Percentiles rank a stretch among this genome's conserved stretches.
These are phyloP conservation scores for Drosophila kurseongensis DNA, from an alignment of 1,140 invertebrate genomes.

Conservation along the genomic window DNA sequence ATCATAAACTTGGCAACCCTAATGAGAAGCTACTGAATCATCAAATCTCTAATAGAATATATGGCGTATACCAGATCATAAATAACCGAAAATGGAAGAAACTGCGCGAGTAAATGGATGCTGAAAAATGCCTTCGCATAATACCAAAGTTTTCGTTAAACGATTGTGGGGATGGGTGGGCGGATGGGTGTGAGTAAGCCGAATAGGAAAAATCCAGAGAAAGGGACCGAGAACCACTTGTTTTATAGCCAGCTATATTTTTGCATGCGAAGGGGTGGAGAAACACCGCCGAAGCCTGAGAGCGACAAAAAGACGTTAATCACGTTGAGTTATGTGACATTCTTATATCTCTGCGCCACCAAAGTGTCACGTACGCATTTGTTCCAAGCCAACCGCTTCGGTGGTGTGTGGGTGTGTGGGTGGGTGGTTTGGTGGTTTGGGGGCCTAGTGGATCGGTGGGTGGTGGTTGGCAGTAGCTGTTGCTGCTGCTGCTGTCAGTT, in stretches of 20 bases:
- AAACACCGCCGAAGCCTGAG: conserved; percentile 15
- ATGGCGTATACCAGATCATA: conserved; percentile 1
- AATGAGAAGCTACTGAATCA: not conserved
- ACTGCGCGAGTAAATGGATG: not conserved
- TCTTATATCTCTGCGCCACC: conserved; percentile 81
- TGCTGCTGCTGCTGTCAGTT: conserved; percentile 55
- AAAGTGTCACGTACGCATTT: conserved; percentile 83
- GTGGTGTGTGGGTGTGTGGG: conserved; percentile 10
- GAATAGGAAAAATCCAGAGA: conserved; percentile 31
- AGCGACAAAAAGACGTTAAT: conserved; percentile 78
- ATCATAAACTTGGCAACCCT: not conserved
- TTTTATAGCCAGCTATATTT: conserved; percentile 76
- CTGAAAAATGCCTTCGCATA: conserved; percentile 31
- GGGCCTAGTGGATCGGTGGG: conserved; percentile 8
- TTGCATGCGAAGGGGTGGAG: conserved; percentile 42
- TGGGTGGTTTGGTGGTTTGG: conserved; percentile 11
- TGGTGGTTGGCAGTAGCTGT: conserved; percentile 7
- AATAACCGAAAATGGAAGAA: conserved; percentile 6
- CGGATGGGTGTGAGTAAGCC: not conserved
- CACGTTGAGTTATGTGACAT: conserved; percentile 81
- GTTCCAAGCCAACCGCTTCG: conserved; percentile 59
- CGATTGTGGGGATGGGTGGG: conserved; percentile 6
- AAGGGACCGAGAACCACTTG: conserved; percentile 51
- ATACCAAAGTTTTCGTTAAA: conserved; percentile 29
- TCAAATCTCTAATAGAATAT: conserved; percentile 2